These are phyloP conservation scores for Papio anubis DNA, from an alignment of 2,113 vertebrate genomes.

Conservation along the genomic window DNA sequence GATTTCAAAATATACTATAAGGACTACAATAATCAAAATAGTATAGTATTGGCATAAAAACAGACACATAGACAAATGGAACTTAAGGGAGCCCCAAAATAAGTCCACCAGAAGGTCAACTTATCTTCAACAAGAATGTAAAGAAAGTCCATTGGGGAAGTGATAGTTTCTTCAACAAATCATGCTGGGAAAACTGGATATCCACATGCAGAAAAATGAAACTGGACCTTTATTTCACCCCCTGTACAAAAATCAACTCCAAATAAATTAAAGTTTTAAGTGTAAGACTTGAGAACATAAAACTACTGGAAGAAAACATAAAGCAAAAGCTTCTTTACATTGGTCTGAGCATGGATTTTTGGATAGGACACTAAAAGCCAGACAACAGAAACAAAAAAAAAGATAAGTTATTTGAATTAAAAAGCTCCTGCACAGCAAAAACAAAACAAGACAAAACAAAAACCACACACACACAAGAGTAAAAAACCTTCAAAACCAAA, in stretches of 20 bases:
- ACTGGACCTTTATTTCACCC: background rate
- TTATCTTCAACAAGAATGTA: background rate
- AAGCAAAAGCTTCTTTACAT: background rate
- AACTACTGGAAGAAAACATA: background rate
- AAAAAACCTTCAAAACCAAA: no score
- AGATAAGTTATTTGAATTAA: background rate
- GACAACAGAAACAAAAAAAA: background rate
- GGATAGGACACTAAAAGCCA: background rate
- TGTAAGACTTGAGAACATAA: no score
- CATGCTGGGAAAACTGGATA: background rate
- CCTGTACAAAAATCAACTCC: background rate
- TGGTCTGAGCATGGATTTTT: background rate
- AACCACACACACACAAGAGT: no score
- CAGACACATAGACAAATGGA: background rate
- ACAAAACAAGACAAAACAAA: background rate
- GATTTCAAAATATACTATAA: background rate
- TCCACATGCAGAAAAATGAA: background rate
- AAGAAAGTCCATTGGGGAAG: background rate
- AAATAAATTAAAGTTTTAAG: background rate
- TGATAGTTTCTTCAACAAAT: background rate
- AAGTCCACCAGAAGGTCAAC: background rate
- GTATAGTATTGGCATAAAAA: background rate
- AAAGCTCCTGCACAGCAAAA: background rate
- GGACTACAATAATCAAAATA: background rate
- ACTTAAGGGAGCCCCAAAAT: background rate